phyloP scores from a whole-genome alignment of 2,797 vertebrate genomes.

The Loriculus beryllinus region DNA sequence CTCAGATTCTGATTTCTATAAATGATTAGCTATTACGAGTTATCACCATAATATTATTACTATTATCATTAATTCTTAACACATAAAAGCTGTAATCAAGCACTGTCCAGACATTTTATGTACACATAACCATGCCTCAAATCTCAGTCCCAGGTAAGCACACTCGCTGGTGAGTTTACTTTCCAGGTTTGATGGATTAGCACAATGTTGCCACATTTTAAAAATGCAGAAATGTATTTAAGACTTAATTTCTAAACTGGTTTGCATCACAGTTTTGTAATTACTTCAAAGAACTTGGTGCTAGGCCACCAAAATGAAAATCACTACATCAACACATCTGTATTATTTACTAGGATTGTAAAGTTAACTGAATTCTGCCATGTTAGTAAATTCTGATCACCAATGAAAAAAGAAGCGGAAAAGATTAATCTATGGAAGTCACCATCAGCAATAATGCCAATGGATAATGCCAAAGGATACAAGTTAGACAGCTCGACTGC shows the following conservation, averaged over 20 bases:
- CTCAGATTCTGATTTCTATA: neutral
- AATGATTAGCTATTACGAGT: neutral
- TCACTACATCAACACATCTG: neutral
- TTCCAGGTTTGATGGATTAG: neutral
- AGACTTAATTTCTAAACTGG: neutral
- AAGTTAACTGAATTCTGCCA: neutral
- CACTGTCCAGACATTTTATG: neutral
- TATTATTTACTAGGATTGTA: neutral
- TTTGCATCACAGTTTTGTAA: neutral
- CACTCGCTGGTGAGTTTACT: neutral
- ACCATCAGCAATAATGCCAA: neutral
- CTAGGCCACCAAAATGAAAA: neutral
- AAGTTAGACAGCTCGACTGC: neutral
- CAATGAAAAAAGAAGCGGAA: neutral
- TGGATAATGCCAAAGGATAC: neutral
- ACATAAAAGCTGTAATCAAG: neutral
- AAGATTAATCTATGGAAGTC: neutral
- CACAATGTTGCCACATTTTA: neutral
- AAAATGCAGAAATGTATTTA: neutral
- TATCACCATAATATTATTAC: neutral
- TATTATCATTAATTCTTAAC: neutral
- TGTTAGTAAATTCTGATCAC: neutral
- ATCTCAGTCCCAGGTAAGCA: neutral
- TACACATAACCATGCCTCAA: neutral
- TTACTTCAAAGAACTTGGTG: neutral